Percentiles rank a stretch among this genome's conserved stretches.
phyloP scores from a whole-genome alignment of 53 echinoderm and acorn worm genomes.

The Stichopus horrens region DNA sequence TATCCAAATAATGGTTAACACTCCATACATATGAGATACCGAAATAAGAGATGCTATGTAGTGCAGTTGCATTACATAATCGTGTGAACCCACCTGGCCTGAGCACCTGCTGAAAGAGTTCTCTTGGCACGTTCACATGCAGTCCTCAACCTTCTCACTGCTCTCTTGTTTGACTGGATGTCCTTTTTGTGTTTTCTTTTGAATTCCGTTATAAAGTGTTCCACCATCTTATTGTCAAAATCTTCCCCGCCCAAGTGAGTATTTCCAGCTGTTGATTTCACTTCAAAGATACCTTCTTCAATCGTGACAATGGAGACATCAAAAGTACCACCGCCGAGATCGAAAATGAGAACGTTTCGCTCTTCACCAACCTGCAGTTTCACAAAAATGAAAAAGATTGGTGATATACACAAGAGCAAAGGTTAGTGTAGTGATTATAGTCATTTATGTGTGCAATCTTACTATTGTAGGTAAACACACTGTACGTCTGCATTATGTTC shows the following conservation, averaged over 20 bases:
- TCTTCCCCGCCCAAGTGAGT: constrained; percentile 97
- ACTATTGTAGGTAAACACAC: no score
- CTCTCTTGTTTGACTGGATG: constrained; percentile 78
- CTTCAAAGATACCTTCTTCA: constrained; percentile 97
- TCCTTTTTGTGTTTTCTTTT: constrained; percentile 96
- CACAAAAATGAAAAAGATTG: background rate
- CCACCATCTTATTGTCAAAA: constrained; percentile 90
- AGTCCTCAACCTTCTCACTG: constrained; percentile 77
- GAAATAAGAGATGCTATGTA: no score
- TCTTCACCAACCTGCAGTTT: constrained; percentile 67
- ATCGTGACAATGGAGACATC: constrained; percentile 93
- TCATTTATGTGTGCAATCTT: no score
- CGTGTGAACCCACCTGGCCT: constrained; percentile 16
- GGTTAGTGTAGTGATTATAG: no score
- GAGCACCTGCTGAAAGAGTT: constrained; percentile 82
- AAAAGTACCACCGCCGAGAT: constrained; percentile 94
- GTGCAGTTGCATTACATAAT: no score
- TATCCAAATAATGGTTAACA: no score
- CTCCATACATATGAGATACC: no score
- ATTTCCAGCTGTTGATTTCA: constrained; percentile 87
- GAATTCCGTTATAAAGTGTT: constrained; percentile 83
- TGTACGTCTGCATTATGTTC: no score
- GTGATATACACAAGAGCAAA: background rate
- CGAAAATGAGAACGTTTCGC: constrained; percentile 93
- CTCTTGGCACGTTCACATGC: constrained; percentile 95